Percentiles rank a stretch among this genome's conserved stretches.
Evolutionary conservation across 2,113 vertebrate genomes (phyloP).

Genomic region (Martes martes): DNA sequence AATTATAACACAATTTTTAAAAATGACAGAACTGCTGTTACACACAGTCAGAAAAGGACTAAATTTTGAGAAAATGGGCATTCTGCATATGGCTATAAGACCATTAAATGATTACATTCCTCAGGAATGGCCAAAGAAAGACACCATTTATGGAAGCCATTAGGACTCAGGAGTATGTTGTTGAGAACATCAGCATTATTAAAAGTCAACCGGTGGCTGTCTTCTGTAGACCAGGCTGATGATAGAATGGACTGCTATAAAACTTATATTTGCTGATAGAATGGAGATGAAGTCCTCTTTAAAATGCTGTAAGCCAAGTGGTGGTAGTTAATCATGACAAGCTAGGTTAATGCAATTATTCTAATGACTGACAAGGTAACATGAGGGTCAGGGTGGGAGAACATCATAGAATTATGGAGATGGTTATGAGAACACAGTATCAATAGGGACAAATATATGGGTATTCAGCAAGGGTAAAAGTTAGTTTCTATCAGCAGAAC

Average conservation of each 20-base stretch:
- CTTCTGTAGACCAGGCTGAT: background rate
- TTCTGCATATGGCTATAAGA: background rate
- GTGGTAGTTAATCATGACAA: background rate
- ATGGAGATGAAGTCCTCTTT: background rate
- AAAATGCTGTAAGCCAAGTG: background rate
- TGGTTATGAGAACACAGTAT: background rate
- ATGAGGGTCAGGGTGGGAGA: rapidly evolving
- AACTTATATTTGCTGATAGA: background rate
- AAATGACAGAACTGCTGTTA: background rate
- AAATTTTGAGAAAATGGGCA: background rate
- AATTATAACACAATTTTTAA: background rate
- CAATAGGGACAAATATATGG: background rate
- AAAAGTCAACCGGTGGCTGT: background rate
- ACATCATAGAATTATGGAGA: too few species aligned
- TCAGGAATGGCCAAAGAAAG: background rate
- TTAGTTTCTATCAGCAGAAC: background rate
- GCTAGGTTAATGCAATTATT: background rate
- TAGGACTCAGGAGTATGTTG: too few species aligned
- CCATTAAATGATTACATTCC: background rate
- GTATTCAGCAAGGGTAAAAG: background rate
- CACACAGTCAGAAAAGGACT: background rate
- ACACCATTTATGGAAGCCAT: background rate
- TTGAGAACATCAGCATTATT: background rate
- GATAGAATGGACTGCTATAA: background rate
- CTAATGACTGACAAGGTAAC: background rate